Evolutionary conservation across 1,140 invertebrate genomes (phyloP).

Genomic region (Leptonema lineaticorne): DNA sequence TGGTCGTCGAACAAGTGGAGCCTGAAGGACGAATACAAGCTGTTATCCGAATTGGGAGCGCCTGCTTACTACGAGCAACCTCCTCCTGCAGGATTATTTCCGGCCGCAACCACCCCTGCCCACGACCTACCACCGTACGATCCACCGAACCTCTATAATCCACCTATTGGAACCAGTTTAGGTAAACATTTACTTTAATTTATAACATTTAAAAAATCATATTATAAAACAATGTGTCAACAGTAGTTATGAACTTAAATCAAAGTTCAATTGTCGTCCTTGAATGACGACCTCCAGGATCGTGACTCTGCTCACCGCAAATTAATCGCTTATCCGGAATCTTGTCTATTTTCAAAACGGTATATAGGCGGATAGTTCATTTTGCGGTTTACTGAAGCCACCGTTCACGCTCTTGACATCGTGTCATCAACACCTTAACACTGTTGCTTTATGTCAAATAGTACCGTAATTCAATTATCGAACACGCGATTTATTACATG

Average conservation of each 20-base stretch:
- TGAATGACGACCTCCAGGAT: conserved; percentile 17
- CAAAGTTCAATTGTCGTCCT: too few species aligned
- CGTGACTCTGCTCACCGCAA: conserved; percentile 14
- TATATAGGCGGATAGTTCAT: too few species aligned
- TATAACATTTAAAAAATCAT: background rate
- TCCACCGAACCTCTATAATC: conserved; percentile 69
- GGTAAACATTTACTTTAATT: conserved; percentile 56
- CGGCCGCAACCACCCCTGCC: conserved; percentile 33
- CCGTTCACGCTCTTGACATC: conserved; percentile 7
- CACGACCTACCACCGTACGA: conserved; percentile 38
- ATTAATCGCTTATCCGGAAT: background rate
- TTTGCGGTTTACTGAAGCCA: conserved; percentile 12
- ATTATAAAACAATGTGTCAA: background rate
- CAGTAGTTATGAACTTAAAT: too few species aligned
- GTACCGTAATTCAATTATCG: too few species aligned
- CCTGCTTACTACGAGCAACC: conserved; percentile 50
- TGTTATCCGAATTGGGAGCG: conserved; percentile 75
- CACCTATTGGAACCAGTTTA: conserved; percentile 70
- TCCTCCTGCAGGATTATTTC: conserved; percentile 19
- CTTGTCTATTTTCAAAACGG: too few species aligned
- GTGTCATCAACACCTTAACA: background rate
- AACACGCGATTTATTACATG: too few species aligned
- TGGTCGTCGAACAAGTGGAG: conserved; percentile 86
- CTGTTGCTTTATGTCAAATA: background rate
- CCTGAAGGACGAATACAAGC: conserved; percentile 84